phyloP scores from a whole-genome alignment of 2,113 vertebrate genomes.

The Neofelis nebulosa region DNA sequence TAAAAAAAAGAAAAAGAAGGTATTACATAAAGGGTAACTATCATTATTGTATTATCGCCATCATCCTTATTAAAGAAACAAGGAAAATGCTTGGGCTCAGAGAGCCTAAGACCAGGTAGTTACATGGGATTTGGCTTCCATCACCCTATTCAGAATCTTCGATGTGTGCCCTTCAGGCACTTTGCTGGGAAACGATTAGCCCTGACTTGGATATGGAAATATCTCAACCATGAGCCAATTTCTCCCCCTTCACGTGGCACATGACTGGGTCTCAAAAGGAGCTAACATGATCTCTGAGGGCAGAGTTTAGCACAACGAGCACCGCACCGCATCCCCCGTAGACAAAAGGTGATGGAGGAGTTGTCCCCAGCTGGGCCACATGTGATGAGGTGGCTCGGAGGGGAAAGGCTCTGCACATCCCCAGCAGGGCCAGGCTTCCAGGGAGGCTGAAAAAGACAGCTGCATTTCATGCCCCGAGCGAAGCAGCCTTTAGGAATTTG shows the following conservation, averaged over 20 bases:
- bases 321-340: rapidly evolving
- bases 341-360: background rate
- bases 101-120: background rate
- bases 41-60: rapidly evolving
- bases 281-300: background rate
- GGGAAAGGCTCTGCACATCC: background rate
- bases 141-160: background rate
- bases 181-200: background rate
- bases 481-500: background rate
- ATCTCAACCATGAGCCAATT: background rate
- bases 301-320: background rate
- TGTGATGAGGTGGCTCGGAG: background rate
- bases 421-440: background rate
- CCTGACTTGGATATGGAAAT: background rate
- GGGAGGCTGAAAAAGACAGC: background rate
- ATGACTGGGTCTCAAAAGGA: background rate
- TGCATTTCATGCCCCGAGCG: background rate
- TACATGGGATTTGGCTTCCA: too few species aligned
- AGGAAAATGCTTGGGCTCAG: background rate
- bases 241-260: background rate
- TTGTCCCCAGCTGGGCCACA: background rate
- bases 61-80: background rate
- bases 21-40: background rate
- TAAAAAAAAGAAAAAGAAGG: background rate
- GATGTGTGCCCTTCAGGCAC: rapidly evolving